Evolutionary conservation across 2,113 vertebrate species (phyloP), one percentile per base, ranked within the genome.

Genomic region (Oenanthe melanoleuca): DNA sequence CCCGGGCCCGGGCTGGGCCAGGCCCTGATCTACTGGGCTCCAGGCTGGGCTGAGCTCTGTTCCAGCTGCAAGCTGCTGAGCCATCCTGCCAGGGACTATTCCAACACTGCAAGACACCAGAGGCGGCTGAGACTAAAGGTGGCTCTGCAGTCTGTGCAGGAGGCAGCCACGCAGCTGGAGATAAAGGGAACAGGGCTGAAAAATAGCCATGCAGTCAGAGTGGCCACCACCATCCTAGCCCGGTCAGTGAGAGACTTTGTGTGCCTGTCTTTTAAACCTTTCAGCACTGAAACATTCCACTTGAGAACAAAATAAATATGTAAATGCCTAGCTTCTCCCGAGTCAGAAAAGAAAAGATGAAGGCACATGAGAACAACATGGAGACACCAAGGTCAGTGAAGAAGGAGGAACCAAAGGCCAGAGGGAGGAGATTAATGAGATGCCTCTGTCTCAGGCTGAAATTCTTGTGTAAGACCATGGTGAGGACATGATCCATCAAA

Each of bases 111-210:
- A 6, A 69, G 47, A 16, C n/a, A 38, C 25, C 26, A 16, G 19
- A 29, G 9, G 25, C 1, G 2, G 18, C n/a, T 50, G n/a, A 50
- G 34, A 29, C 19, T 34, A 52, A 31, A 29, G 34, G 45, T 2
- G 3, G 10, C 26, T 50, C 47, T 50, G 25, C 66, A 29, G 25
- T 17, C 34, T 31, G 67, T 21, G 11, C 67, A 52, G 34, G 47
- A 70, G 19, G 47, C 4, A 28, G 34, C 14, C 34, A 34, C 2
- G 2, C 2, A 14, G 14, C 19, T 29, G 34, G 26, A 38, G 34
- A 52, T 25, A 69, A 52, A 26, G n/a, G 1, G 2, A 14, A 26
- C 7, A 4, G 26, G 18, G 7, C n/a, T 2, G 2, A 22, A 23
- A 70, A 29, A 22, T 26, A 70, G 26, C 20, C 34, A 29, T 17